phyloP scores from a whole-genome alignment of 2,113 vertebrate genomes.

The Sus scrofa region DNA sequence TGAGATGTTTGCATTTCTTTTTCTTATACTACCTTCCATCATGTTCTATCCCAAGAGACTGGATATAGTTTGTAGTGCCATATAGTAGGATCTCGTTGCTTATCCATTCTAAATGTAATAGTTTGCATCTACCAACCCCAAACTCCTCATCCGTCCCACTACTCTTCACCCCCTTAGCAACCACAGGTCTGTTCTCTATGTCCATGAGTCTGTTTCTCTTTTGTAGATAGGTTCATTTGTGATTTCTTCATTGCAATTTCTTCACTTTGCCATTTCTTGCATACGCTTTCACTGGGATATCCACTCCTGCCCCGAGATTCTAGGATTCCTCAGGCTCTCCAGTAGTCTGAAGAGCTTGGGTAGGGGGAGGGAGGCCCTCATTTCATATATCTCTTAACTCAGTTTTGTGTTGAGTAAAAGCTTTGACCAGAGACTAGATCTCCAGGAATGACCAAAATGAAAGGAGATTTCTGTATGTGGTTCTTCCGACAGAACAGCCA shows the following conservation, averaged over 20 bases:
- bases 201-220: no score
- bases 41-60: no score
- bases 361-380: not conserved
- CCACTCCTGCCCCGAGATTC: not conserved
- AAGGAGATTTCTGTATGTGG: conserved; percentile 36
- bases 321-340: not conserved
- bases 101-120: no score
- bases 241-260: no score
- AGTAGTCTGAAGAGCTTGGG: not conserved
- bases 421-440: conserved; percentile 42
- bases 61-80: no score
- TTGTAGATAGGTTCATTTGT: no score
- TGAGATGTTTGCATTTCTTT: not conserved
- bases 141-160: no score
- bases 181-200: no score
- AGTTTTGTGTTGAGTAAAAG: not conserved
- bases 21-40: no score
- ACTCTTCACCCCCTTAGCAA: no score
- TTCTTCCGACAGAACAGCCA: not conserved
- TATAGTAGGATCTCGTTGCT: no score
- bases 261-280: not conserved
- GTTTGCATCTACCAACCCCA: no score
- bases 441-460: conserved; percentile 24
- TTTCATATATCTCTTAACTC: not conserved
- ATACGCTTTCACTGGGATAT: not conserved